Conservation (phyloP, 1,140 invertebrate species). For the Coelopa frigida region DNA sequence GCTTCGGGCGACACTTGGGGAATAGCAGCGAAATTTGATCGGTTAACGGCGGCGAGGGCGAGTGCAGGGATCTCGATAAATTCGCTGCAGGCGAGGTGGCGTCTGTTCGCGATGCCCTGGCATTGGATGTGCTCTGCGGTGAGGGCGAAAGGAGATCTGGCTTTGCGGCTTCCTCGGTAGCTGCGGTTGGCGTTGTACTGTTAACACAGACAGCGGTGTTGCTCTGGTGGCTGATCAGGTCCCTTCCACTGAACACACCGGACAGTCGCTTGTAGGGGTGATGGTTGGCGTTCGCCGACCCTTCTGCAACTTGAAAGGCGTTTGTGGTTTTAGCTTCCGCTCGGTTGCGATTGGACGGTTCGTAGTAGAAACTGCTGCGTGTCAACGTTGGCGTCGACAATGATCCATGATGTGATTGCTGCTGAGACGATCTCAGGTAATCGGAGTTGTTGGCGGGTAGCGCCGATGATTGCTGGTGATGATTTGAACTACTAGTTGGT, state of each 20-base stretch:
- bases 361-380: slow-evolving; percentile 4
- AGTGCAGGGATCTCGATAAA: slow-evolving; percentile 41
- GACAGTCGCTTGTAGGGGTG: slow-evolving; percentile 16
- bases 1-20: slow-evolving; percentile 69
- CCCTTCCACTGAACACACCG: neutral
- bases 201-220: neutral
- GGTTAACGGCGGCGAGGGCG: slow-evolving; percentile 47
- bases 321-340: slow-evolving; percentile 14
- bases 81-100: slow-evolving; percentile 19
- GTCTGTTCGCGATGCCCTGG: slow-evolving; percentile 8
- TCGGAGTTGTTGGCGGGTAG: slow-evolving; percentile 17
- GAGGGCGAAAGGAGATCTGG: neutral
- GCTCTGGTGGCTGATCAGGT: neutral
- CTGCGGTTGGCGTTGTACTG: slow-evolving; percentile 11
- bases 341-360: slow-evolving; percentile 14
- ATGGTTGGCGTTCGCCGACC: slow-evolving; percentile 8
- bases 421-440: slow-evolving; percentile 8
- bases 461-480: slow-evolving; percentile 32
- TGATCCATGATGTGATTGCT: slow-evolving; percentile 9
- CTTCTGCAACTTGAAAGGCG: slow-evolving; percentile 14
- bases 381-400: slow-evolving; percentile 2
- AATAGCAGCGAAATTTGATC: slow-evolving; percentile 75
- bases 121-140: too few species aligned
- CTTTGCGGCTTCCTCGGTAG: slow-evolving; percentile 6
- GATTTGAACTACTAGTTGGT: slow-evolving; percentile 40